Conservation (phyloP, 2,888 invertebrate genomes). For the Thereva nobilitata region DNA sequence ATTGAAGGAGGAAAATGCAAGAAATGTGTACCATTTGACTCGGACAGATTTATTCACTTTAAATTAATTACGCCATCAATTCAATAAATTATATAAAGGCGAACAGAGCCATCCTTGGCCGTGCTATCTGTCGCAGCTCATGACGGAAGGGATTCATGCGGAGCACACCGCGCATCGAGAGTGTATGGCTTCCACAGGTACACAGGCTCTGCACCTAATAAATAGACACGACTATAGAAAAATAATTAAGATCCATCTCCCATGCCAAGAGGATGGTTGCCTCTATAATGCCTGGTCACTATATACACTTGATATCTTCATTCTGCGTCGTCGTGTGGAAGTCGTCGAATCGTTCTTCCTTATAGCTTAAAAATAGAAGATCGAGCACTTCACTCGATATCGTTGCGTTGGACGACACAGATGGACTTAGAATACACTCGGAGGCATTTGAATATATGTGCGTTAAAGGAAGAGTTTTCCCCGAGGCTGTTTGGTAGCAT, state of each 20-base stretch:
- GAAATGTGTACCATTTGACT: conserved; percentile 46
- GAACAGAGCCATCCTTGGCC: conserved; percentile 35
- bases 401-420: conserved; percentile 1
- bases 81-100: conserved; percentile 45
- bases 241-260: conserved; percentile 23
- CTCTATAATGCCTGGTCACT: neutral
- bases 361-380: conserved; percentile 12
- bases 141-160: neutral
- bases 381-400: conserved; percentile 11
- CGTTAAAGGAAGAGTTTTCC: conserved; percentile 1
- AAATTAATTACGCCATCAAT: conserved; percentile 48
- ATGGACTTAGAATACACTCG: neutral
- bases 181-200: neutral
- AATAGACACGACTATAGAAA: conserved; percentile 26
- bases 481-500: conserved; percentile 5
- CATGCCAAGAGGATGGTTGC: neutral
- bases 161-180: neutral
- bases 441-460: neutral
- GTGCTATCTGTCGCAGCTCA: conserved; percentile 12
- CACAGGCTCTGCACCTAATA: conserved; percentile 16
- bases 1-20: conserved; percentile 36
- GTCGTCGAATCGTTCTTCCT: too few species aligned
- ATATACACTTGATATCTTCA: conserved; percentile 29
- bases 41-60: conserved; percentile 46
- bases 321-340: conserved; percentile 1